These are phyloP conservation scores for Eulacestoma nigropectus DNA, from an alignment of 2,113 vertebrate species.

Conservation along the genomic window DNA sequence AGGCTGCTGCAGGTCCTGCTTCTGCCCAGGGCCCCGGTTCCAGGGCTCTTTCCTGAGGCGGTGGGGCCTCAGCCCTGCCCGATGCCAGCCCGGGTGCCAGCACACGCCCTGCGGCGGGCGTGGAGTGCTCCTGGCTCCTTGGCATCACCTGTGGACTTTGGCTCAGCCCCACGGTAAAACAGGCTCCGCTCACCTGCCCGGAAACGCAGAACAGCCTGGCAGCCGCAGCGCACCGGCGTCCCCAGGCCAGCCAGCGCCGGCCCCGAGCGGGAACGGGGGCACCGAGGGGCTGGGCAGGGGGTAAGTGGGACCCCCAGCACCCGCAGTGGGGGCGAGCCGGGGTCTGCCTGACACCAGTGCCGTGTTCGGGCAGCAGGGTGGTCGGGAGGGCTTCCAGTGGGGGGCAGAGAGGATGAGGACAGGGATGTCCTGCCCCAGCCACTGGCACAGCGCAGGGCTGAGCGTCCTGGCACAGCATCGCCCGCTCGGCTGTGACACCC, in stretches of 20 bases:
- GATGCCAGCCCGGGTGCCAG: neutral
- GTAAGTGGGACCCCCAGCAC: neutral
- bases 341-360: fast-evolving
- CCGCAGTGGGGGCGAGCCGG: fast-evolving
- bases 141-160: conserved; percentile 40
- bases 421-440: neutral
- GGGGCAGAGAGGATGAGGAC: neutral
- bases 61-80: neutral
- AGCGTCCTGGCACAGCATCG: neutral
- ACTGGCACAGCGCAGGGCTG: fast-evolving
- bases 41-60: fast-evolving
- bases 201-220: neutral
- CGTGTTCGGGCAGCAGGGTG: fast-evolving
- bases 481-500: fast-evolving
- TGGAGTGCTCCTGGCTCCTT: neutral
- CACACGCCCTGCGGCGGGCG: neutral
- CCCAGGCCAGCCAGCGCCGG: neutral
- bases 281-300: neutral
- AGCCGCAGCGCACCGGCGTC: fast-evolving
- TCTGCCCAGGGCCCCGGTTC: neutral
- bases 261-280: fast-evolving
- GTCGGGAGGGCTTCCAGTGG: fast-evolving
- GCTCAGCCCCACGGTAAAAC: neutral
- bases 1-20: neutral
- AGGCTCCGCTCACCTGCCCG: neutral